Base-by-base conservation (phyloP, 53 echinoderm and acorn worm species). In the Mesocentrotus franciscanus region DNA sequence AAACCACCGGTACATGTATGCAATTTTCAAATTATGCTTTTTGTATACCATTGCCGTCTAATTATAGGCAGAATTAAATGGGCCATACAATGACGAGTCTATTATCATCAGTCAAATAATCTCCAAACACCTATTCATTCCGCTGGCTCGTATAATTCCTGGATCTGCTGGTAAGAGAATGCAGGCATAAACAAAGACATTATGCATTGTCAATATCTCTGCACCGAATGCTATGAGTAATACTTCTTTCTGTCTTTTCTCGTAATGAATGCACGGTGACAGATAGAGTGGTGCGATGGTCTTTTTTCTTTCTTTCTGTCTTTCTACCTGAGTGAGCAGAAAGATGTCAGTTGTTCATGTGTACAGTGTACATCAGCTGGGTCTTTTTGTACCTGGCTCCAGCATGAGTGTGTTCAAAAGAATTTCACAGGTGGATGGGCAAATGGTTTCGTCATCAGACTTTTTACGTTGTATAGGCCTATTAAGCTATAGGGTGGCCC, bases 361-460 rank as follows among this genome's bases (percentile, higher is more conserved):
- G 75, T 75, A 27, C 27, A 75, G 17, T 75, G 29, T 58, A 42
- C 39, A 87, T 58, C 27, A 27, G 87, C 20, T 20, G 24, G 5
- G 56, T 56, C 87, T 81, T 87, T 87, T 27, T n/a, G 24, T 24
- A 85, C 56, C 85, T 85, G 85, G 90, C 90, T 90, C 15, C 58
- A 2, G 76, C 13, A 32, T 61, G 59, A 66, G 20, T 91, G 26
- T 91, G 14, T 29, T 91, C 35, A 18, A 91, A 91, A 36, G 91
- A 91, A 91, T 91, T 91, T 91, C 91, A 91, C 91, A 91, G 91
- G 68, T 91, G 91, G 36, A 66, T 91, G 91, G 18, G 33, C 39
- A 91, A 62, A 66, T 24, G 17, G 66, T 66, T 91, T 32, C 8
- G 39, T 91, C 91, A 33, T 66, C 34, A 36, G 24, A 56, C 49